Base-by-base conservation (phyloP, 2,797 vertebrate species). In the Rhinella marina region DNA sequence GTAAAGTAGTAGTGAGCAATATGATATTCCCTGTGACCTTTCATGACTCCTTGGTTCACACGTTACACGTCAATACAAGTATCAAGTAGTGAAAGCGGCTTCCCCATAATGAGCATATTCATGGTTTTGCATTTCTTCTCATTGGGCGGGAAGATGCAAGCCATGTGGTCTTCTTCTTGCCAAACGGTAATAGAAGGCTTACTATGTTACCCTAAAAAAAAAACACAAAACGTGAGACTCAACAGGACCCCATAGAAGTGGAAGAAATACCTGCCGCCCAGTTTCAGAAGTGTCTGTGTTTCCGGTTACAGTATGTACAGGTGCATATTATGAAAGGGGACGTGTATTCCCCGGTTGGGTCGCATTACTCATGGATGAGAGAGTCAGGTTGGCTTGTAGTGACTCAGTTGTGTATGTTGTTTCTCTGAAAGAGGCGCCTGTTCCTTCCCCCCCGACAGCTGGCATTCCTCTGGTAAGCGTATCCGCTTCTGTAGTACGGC, bases 401-500 rank as follows among this genome's bases (percentile, higher is more conserved):
- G 73, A 66, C 52, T 78, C 81, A 70, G 17, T 77, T 57, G 59
- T 68, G 56, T 88, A 4, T 78, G 41, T 82, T 77, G 13, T 73
- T 87, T 57, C 27, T 54, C 57, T 82, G 80, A 82, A 87, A 76
- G 86, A 75, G 57, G 25, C 72, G 17, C 59, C 72, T 88, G 86
- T 88, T 83, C 82, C 50, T 59, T 64, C 73, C 62, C 48, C 41
- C 17, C 75, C 70, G 82, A 88, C 87, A 88, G 87, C 87, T 88
- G 87, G 82, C 87, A 88, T 84, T 88, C 87, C 82, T 73, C 82
- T 70, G 77, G 87, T 73, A 80, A 80, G 50, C 41, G 56, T 27
- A 85, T 80, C 70, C 56, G 48, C 50, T 1, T 82, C 25, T 76
- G 13, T 52, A 21, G 80, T 64, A 70, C 70, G 19, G 52, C 56